Base-by-base conservation (phyloP, 2,888 invertebrate species). In the Minunthozetes semirufus region DNA sequence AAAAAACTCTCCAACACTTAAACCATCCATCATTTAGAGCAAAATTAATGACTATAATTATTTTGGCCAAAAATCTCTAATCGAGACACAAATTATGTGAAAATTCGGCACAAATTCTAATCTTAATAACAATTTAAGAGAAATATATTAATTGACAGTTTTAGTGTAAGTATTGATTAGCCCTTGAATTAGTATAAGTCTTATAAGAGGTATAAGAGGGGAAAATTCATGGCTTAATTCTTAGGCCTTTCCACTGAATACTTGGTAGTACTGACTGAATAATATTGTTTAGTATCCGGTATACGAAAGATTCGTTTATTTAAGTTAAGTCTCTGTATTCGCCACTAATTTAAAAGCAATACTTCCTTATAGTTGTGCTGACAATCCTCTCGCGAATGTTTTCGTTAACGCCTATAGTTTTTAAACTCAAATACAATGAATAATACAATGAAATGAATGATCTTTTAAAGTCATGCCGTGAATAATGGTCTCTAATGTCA, bases 331-430 rank as follows among this genome's bases (percentile, higher is more conserved):
- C n/a, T 19, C 8, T 42, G 42, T 50, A 50, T 50, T 50, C 50
- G n/a, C 50, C 19, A 19, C 19, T 50, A n/a, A 50, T 50, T 19
- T 50, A 50, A 19, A 50, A 19, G 19, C 50, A 50, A 19, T 19
- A 50, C 50, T 50, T 50, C 50, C 50, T 50, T 50, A 50, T 50
- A 50, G 19, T 50, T 50, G n/a, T 50, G 50, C 19, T 50, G n/a
- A 19, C 50, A 50, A 50, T 50, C 50, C 50, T 19, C 19, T 19
- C 19, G 4, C n/a, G n/a, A 50, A 9, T 50, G 50, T 50, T 50
- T 50, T 50, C 42, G 59, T 59, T 59, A 59, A 59, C 59, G 59
- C 59, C 59, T 59, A 25, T 59, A 25, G 59, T 13, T 59, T 59
- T 59, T 13, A n/a, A n/a, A n/a, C n/a, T n/a, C 42, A 42, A 42